Base-by-base conservation (phyloP, 2,888 invertebrate species). In the Argyra leucocephala region DNA sequence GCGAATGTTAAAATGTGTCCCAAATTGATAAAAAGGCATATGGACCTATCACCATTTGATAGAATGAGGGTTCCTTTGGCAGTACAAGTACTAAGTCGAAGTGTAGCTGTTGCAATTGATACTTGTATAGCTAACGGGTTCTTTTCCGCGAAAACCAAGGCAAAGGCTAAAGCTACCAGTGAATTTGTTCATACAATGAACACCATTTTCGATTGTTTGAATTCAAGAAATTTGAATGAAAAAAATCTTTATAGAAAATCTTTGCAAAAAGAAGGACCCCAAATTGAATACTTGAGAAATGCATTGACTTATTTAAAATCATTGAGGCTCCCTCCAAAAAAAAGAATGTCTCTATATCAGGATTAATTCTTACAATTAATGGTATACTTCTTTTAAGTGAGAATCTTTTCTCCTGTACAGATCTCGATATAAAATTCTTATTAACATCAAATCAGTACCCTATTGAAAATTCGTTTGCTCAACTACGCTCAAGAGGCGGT, bases 1-100 rank as follows among this genome's bases (percentile, higher is more conserved):
- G n/a, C n/a, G n/a, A n/a, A n/a, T n/a, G n/a, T n/a, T n/a, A 65
- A 65, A 65, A 57, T 65, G 31, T 63, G 63, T 15, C 62, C 65
- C 9, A 65, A 62, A 62, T 36, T 62, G 15, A 65, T 36, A 3
- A 21, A 31, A 37, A 58, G 58, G 7, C 62, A 65, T 21, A 63
- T 65, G 15, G n/a, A 21, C 3, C 65, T 58, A 26, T 24, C 22
- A 7, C 24, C 59, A 22, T 65, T 65, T 58, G 59, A 65, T 23
- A 65, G 62, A 65, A 62, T 65, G 65, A 62, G 24, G 6, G 62
- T 65, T 22, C 57, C 23, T 6, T 62, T 59, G 22, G 65, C 65
- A 22, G 31, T 26, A 1, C 65, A 58, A 23, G 26, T 62, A 22
- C 62, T 65, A 18, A 62, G 57, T 22, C 22, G 24, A 57, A 62